Evolutionary conservation across 2,888 invertebrate species (phyloP), one percentile per base, ranked within the genome.

Genomic region (Gasteruption jaculator): DNA sequence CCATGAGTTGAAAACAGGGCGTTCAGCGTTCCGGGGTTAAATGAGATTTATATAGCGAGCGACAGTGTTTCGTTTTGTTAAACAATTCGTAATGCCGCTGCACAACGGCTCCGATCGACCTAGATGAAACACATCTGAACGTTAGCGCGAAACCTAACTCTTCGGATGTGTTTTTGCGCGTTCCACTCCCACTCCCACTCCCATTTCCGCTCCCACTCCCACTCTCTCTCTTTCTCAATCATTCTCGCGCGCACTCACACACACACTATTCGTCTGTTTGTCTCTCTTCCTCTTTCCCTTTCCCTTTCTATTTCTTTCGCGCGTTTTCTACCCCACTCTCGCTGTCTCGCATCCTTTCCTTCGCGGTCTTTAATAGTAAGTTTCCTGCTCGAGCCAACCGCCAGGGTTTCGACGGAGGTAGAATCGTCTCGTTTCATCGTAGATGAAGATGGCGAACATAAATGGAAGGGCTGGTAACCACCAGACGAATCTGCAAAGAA

Each of bases 391-490:
- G 72, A 97, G 84, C 93, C 94, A 97, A 71, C 96, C 95, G 70
- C 96, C 96, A 55, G 96, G 96, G 76, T 92, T 91, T 78, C 93
- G 88, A 76, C 96, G 87, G 72, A 96, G 82, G 77, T 95, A 91
- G 81, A 91, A 93, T 76, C 95, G 89, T 76, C 97, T 86, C 72
- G 87, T 85, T 80, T 97, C 97, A 76, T 97, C 97, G 79, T 96
- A 97, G 74, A 96, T 86, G 82, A 96, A 96, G 80, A 97, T 97
- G 71, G 93, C 84, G 76, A 96, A 78, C 83, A 92, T 91, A 83
- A 97, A 97, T 61, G 96, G 96, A 72, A 97, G 79, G 63, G 95
- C 95, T 57, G 95, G 94, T 76, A 97, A 80, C 97, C 96, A 97
- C 96, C 96, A 97, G 67, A 91, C 89, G 75, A 94, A 91, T 80